phyloP scores from a whole-genome alignment of 2,888 invertebrate species.

The Sthenelais limicola region DNA sequence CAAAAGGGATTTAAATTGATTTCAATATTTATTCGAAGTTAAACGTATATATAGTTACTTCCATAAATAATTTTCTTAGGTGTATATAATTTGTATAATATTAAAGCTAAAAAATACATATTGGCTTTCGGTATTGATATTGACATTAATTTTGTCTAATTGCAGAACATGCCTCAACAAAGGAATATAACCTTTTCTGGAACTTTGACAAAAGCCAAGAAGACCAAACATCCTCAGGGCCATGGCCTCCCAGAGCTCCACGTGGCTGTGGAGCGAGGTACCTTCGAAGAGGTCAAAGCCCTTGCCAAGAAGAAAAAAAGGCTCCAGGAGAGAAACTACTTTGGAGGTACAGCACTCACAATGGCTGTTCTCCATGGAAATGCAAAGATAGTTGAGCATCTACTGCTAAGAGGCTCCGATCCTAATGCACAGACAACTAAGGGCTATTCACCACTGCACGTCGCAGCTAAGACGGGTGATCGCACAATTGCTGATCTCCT shows the following conservation, averaged over 20 bases:
- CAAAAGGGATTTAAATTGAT: too few species aligned
- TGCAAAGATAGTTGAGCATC: conserved; percentile 12
- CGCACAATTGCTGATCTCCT: conserved; percentile 37
- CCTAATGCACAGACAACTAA: conserved; percentile 43
- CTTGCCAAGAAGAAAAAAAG: conserved; percentile 40
- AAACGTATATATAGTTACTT: too few species aligned
- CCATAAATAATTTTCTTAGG: too few species aligned
- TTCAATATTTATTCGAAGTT: too few species aligned
- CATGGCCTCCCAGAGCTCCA: conserved; percentile 46
- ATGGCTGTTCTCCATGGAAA: conserved; percentile 46
- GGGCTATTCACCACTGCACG: conserved; percentile 50
- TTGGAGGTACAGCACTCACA: conserved; percentile 49
- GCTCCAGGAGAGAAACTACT: conserved; percentile 46
- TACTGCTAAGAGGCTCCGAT: conserved; percentile 41
- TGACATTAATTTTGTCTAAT: too few species aligned
- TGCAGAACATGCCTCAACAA: conserved; percentile 19
- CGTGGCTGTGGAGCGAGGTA: conserved; percentile 46
- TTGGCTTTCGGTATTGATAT: too few species aligned
- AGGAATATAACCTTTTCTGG: conserved; percentile 35
- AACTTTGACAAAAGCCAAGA: conserved; percentile 30
- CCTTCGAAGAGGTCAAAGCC: conserved; percentile 38
- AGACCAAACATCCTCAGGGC: conserved; percentile 1
- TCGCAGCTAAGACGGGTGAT: conserved; percentile 47
- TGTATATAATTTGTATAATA: too few species aligned
- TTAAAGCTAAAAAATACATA: too few species aligned